These are phyloP conservation scores for Eupithecia exiguata DNA, from an alignment of 2,888 invertebrate species.

Conservation along the genomic window DNA sequence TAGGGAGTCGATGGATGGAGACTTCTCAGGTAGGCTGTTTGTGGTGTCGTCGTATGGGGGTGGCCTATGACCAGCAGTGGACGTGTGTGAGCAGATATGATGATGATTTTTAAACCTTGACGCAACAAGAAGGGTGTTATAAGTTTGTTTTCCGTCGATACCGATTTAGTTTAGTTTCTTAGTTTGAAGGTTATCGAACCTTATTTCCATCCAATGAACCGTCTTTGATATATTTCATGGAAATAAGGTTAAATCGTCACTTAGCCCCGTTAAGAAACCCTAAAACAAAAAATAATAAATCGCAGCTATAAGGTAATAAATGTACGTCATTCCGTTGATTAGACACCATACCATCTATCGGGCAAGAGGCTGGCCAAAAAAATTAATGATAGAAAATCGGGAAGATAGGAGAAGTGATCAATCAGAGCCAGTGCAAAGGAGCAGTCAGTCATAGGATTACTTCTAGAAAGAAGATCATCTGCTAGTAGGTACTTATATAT, in stretches of 20 bases:
- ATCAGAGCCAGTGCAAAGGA: conserved; percentile 26
- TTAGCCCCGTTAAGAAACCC: too few relatives aligned
- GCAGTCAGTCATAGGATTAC: conserved; percentile 12
- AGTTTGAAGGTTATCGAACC: too few relatives aligned
- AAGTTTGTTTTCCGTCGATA: neutral
- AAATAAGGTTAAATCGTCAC: neutral
- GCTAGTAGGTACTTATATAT: too few relatives aligned
- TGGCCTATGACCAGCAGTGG: too few relatives aligned
- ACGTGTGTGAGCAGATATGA: neutral
- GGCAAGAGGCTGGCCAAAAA: conserved; percentile 41
- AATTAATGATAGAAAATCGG: conserved; percentile 48
- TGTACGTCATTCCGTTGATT: conserved; percentile 41
- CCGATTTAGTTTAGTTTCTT: too few relatives aligned
- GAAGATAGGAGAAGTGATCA: conserved; percentile 45
- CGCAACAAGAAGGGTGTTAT: neutral
- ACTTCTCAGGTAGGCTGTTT: too few relatives aligned
- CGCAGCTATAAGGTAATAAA: conserved; percentile 41
- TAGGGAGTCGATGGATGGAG: too few relatives aligned
- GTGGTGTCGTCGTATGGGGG: too few relatives aligned
- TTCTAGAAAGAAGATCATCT: neutral
- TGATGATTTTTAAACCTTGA: neutral
- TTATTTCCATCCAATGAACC: too few relatives aligned
- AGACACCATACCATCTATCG: conserved; percentile 42
- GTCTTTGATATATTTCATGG: neutral
- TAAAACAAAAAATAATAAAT: conserved; percentile 39